These are phyloP conservation scores for Ranitomeya imitator DNA, from an alignment of 2,113 vertebrate genomes.

Conservation along the genomic window DNA sequence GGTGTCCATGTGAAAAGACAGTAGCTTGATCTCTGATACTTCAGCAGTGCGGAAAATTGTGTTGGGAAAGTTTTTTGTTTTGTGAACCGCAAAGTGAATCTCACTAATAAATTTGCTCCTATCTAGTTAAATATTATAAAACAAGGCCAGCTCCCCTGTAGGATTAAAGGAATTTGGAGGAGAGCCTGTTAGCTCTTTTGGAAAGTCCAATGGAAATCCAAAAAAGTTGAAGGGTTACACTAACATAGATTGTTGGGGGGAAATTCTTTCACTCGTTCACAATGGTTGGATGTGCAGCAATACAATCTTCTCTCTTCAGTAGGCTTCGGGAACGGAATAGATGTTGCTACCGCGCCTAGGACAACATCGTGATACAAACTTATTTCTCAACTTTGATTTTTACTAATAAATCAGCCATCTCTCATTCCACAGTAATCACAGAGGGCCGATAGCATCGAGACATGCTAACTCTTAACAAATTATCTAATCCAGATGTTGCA, in stretches of 20 bases:
- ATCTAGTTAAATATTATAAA: too few species aligned
- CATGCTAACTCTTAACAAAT: conserved; percentile 93
- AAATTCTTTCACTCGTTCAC: background rate
- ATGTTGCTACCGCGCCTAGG: background rate
- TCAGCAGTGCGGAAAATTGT: too few species aligned
- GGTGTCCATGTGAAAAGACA: too few species aligned
- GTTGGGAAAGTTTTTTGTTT: too few species aligned
- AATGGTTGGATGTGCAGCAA: background rate
- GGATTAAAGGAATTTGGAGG: too few species aligned
- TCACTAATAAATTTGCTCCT: too few species aligned
- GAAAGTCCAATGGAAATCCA: background rate
- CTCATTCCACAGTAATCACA: conserved; percentile 76
- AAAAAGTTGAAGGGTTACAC: background rate
- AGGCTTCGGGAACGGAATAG: background rate
- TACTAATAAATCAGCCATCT: conserved; percentile 41
- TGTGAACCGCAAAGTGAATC: too few species aligned
- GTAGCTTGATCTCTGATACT: too few species aligned
- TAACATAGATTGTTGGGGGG: too few species aligned
- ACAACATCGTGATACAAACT: background rate
- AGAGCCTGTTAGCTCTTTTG: background rate
- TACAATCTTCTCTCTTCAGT: background rate
- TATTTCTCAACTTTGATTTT: conserved; percentile 27
- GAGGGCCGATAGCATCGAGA: conserved; percentile 81
- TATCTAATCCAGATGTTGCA: conserved; percentile 98
- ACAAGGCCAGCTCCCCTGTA: too few species aligned